These are phyloP conservation scores for Craterocephalus amniculus DNA, from an alignment of 2,797 vertebrate genomes.

Conservation along the genomic window DNA sequence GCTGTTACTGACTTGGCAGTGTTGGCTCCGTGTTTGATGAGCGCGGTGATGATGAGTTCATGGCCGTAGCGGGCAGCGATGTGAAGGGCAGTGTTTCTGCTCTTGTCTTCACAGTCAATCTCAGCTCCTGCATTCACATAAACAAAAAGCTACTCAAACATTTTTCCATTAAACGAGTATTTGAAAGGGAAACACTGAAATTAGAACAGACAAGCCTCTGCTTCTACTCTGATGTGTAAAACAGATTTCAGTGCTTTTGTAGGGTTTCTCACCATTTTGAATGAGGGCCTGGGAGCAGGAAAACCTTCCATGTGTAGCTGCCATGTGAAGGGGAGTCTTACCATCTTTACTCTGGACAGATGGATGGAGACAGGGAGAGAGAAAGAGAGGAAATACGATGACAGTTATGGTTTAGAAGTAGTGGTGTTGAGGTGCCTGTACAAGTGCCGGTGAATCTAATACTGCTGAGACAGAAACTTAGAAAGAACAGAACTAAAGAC, in stretches of 20 bases:
- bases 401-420: constrained; percentile 6
- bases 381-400: neutral
- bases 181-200: neutral
- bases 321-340: constrained; percentile 97
- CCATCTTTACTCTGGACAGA: constrained; percentile 93
- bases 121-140: constrained; percentile 85
- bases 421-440: neutral
- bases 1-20: constrained; percentile 89
- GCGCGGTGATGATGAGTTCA: constrained; percentile 95
- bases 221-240: neutral
- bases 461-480: constrained; percentile 20
- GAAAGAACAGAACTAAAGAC: constrained; percentile 27
- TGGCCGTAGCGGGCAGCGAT: constrained; percentile 95
- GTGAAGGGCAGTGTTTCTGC: constrained; percentile 95
- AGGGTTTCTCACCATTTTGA: constrained; percentile 89
- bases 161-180: neutral
- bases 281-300: constrained; percentile 97
- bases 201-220: neutral
- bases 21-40: constrained; percentile 92
- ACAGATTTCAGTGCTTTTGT: neutral
- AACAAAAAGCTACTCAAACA: too few species aligned
- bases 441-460: neutral
- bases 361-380: constrained; percentile 17
- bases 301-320: constrained; percentile 95
- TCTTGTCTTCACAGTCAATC: constrained; percentile 94